These are phyloP conservation scores for Anastrepha ludens DNA, from an alignment of 1,140 invertebrate species.

Conservation along the genomic window DNA sequence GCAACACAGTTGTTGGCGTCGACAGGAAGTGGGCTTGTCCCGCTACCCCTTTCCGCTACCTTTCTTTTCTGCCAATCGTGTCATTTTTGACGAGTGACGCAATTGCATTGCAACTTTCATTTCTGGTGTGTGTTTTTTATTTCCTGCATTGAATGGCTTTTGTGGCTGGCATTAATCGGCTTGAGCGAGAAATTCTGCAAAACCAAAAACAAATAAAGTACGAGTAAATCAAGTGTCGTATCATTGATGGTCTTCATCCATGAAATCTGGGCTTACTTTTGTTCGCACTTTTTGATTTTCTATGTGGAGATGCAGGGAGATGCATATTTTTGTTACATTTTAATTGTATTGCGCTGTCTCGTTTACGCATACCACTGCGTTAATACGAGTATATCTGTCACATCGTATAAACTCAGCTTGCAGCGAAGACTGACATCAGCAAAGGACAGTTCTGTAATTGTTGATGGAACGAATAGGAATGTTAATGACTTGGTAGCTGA, in stretches of 20 bases:
- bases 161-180: slow-evolving; percentile 35
- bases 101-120: not conserved
- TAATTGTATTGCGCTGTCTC: not conserved
- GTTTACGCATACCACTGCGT: not conserved
- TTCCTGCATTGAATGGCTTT: not conserved
- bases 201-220: not conserved
- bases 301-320: not conserved
- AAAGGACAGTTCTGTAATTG: not conserved
- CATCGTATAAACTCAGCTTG: not conserved
- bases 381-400: not conserved
- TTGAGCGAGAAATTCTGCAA: not conserved
- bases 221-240: not conserved
- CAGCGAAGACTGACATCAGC: not conserved
- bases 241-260: not conserved
- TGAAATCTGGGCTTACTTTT: not conserved
- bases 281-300: not conserved
- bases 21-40: not conserved
- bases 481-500: no score
- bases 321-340: not conserved
- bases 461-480: not conserved
- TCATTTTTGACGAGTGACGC: slow-evolving; percentile 13
- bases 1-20: not conserved
- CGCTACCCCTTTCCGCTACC: no score
- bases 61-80: not conserved
- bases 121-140: not conserved